Evolutionary conservation across 2,888 invertebrate species (phyloP).

Genomic region (Autographa pulchrina): DNA sequence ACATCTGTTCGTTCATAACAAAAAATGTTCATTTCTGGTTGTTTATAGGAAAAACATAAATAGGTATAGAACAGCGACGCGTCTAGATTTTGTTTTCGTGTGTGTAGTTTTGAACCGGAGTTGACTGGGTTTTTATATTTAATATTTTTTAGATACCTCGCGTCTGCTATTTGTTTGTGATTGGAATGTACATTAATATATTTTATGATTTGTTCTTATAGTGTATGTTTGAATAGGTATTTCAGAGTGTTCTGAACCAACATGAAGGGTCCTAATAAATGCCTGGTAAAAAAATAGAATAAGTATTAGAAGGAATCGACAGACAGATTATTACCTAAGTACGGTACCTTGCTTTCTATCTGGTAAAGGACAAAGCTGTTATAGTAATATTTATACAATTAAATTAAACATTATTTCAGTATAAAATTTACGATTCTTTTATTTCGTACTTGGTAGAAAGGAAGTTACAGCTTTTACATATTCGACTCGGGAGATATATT

Average conservation of each 20-base stretch:
- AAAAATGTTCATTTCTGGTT: conserved; percentile 37
- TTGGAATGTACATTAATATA: conserved; percentile 20
- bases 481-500: conserved; percentile 18
- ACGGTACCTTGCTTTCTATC: conserved; percentile 58
- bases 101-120: conserved; percentile 41
- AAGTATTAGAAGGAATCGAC: conserved; percentile 7
- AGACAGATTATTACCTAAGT: conserved; percentile 30
- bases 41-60: conserved; percentile 28
- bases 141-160: conserved; percentile 30
- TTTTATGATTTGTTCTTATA: conserved; percentile 17
- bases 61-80: conserved; percentile 33
- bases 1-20: conserved; percentile 46
- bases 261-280: conserved; percentile 12
- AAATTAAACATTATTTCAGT: conserved; percentile 51
- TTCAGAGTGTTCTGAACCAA: conserved; percentile 9
- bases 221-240: conserved; percentile 18
- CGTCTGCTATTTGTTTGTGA: conserved; percentile 24
- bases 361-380: conserved; percentile 35
- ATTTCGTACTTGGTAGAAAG: conserved; percentile 55
- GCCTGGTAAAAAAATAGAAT: conserved; percentile 16
- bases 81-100: conserved; percentile 33
- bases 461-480: conserved; percentile 48
- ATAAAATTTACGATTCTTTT: conserved; percentile 48
- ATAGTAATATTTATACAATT: conserved; percentile 39
- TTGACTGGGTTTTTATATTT: conserved; percentile 39